Base-by-base conservation (phyloP, 2,113 vertebrate species). In the Perca fluviatilis region DNA sequence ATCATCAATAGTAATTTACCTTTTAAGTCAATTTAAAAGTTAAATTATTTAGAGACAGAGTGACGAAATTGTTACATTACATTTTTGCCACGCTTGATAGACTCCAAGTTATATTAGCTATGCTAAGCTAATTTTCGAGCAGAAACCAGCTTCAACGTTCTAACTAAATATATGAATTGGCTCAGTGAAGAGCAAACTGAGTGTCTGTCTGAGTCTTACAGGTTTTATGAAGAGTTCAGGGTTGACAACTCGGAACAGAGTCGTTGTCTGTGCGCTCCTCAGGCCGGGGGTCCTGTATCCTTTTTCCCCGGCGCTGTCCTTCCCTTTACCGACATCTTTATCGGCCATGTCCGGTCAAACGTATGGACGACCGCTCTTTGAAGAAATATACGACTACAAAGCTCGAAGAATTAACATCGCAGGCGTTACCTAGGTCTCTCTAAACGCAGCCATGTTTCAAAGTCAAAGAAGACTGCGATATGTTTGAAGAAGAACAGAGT, bases 201-300 rank as follows among this genome's bases (percentile, higher is more conserved):
- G 21, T 15, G 14, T 25, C 12, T 18, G 11, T 36, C 33, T 0
- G 43, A 16, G 2, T 66, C 97, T 97, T 95, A 98, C 98, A 27
- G 98, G 98, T 93, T 95, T 98, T 74, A 99, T 97, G 95, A 99
- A 99, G 85, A 99, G 97, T 86, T 99, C 98, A 0, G 98, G 98
- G 86, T 99, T 99, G 60, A 99, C 93, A 2, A 96, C 98, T 72
- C 97, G 94, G 94, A 99, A 99, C 21, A 99, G 92, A 0, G 95
- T 95, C 19, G 97, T 99, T n/a, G 97, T 97, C 63, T 79, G 92
- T 0, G 93, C 93, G 0, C 91, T 95, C 74, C 97, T 96, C 84
- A 99, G 92, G 30, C 98, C 98, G 1, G 96, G 96, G 1, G 79
- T 95, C 85, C 71, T 80, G 89, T 80, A 95, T 1, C 90, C 93